Base-by-base conservation (phyloP, 2,113 vertebrate species). In the Python bivittatus region DNA sequence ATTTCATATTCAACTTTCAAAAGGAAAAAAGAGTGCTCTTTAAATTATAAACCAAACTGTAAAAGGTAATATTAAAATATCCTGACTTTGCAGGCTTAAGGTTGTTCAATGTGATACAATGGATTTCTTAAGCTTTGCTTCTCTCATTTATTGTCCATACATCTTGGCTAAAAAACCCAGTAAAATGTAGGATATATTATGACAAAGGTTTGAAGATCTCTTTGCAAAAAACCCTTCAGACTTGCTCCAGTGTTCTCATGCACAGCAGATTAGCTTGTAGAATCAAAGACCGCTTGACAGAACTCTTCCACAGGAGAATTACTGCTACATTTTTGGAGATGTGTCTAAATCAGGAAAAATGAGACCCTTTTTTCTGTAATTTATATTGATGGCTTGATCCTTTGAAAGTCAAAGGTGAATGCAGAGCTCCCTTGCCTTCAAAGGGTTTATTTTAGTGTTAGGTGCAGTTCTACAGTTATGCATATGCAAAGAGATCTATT, bases 1-100 rank as follows among this genome's bases (percentile, higher is more conserved):
- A 96, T 96, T 93, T 95, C 92, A 92, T 92, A 93, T 93, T 96
- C 93, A 97, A 88, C 96, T 88, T 96, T 97, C 92, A 97, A 96
- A 96, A 93, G 95, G 93, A 95, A 96, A 96, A 95, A 17, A 93
- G 94, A 95, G 91, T 96, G 95, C 88, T 79, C 88, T 93, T 95
- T 88, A 96, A 94, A 96, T 94, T 94, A 61, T 93, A 95, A 91
- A 96, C 12, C 6, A 29, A 48, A 87, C 23, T 87, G 33, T 29
- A 86, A 88, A 54, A 54, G 11, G 4, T n/a, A 23, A 8, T 72
- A 88, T 92, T 57, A n/a, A 72, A 54, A 12, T 68, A 58, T 57
- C 29, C 3, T 42, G 4, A 56, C 33, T 53, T 17, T 38, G 44
- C 25, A 23, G 60, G 10, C 84, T 13, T 84, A 27, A 29, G 38